Evolutionary conservation across 2,797 vertebrate species (phyloP), one percentile per base, ranked within the genome.

Genomic region (Cottoperca gobio): DNA sequence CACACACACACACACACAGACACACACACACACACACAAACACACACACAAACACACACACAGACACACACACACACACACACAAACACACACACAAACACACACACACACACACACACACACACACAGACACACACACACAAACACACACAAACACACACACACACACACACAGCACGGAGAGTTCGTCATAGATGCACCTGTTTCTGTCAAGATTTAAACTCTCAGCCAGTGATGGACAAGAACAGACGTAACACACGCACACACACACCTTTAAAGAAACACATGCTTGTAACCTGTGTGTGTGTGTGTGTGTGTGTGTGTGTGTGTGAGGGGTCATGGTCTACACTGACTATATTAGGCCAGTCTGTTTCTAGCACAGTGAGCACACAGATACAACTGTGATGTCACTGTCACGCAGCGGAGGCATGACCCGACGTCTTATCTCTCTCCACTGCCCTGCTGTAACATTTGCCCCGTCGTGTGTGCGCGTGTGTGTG

Each of bases 361-460:
- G 92, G 93, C 70, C 67, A 63, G 75, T 61, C 70, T 76, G 78
- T 58, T 79, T 79, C 76, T 31, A 72, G 71, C 75, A 64, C 74
- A 45, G 79, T 3, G 62, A 71, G 53, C 70, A 37, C 57, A 55
- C 79, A 76, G 72, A 83, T 33, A 35, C 64, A 78, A 53, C 73
- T 53, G 81, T 93, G 89, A 94, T 86, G 89, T 94, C 92, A 94
- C 68, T 9, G 85, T 93, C 94, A 94, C 73, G 86, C 89, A 71
- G 83, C 17, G 4, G 33, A 88, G 82, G 92, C 90, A 93, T 94
- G 92, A 91, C 91, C 92, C 85, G 54, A 71, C 61, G 74, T 86
- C 87, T 91, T 92, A 93, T 93, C 90, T 87, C 57, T 70, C 73
- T 28, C 65, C 63, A 45, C 62, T 73, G 77, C 65, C 65, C 70